Conservation (phyloP, 2,113 vertebrate genomes). For the Aegypius monachus region DNA sequence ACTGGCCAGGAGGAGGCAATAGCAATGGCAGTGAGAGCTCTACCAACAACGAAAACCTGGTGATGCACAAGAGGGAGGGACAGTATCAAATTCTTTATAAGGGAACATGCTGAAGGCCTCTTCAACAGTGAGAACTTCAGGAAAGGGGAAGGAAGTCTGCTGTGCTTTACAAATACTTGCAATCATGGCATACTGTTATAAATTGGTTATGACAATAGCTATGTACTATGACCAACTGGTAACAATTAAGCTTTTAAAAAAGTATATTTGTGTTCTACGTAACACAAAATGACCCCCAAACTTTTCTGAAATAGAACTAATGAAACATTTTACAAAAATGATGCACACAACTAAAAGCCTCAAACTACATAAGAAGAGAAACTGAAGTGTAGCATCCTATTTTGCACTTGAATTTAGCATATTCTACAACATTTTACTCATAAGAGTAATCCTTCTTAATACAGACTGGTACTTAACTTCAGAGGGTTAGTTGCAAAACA, state of each 20-base stretch:
- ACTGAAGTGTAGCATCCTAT: background rate
- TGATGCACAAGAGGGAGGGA: background rate
- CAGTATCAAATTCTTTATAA: background rate
- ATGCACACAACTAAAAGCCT: background rate
- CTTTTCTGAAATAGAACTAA: background rate
- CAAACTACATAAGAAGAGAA: background rate
- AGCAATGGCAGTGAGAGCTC: background rate
- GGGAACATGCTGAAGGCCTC: background rate
- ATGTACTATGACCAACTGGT: rapidly evolving
- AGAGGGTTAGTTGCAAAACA: background rate
- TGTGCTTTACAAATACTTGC: background rate
- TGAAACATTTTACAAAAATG: background rate
- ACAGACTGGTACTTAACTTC: background rate
- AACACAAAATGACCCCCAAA: background rate
- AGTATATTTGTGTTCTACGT: background rate
- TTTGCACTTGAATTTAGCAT: background rate
- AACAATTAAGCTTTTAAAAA: background rate
- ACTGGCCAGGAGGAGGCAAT: background rate
- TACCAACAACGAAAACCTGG: background rate
- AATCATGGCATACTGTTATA: background rate
- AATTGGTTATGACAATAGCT: background rate
- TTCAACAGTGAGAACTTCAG: background rate
- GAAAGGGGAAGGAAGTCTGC: background rate
- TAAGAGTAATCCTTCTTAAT: background rate
- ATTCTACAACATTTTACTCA: background rate